Evolutionary conservation across 53 echinoderm and acorn worm genomes (phyloP).

Genomic region (Antedon mediterranea): DNA sequence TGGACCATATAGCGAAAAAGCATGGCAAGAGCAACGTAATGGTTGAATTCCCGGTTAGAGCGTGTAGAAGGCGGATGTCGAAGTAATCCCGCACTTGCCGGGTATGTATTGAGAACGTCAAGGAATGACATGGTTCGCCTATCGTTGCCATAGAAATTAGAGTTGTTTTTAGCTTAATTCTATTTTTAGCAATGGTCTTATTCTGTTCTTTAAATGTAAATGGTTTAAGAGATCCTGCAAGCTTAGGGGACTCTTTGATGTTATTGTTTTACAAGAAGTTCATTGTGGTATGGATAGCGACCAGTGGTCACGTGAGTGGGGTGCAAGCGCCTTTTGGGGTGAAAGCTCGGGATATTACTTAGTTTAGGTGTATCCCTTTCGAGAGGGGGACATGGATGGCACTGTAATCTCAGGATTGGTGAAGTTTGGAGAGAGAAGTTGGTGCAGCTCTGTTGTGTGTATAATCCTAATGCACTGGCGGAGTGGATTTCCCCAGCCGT

Average conservation of each 20-base stretch:
- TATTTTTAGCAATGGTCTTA: neutral
- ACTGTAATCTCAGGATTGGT: too few relatives aligned
- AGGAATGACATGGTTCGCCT: too few relatives aligned
- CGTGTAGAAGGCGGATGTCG: too few relatives aligned
- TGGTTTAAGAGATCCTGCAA: neutral
- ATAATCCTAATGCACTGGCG: constrained; percentile 17
- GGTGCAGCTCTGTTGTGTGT: neutral
- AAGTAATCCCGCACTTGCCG: neutral
- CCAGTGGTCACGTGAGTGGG: neutral
- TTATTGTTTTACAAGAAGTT: neutral
- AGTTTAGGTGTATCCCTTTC: too few relatives aligned
- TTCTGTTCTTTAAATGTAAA: neutral
- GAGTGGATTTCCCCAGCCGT: neutral
- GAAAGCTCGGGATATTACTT: too few relatives aligned
- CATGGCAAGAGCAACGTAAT: neutral
- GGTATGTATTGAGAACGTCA: neutral
- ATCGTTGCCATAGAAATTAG: neutral
- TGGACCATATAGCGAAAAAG: neutral
- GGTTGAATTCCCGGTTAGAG: neutral
- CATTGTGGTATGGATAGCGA: neutral
- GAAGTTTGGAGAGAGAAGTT: neutral
- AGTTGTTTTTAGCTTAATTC: neutral
- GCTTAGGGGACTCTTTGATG: neutral
- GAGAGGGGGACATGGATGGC: too few relatives aligned
- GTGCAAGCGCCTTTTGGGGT: too few relatives aligned